Percentiles rank a stretch among this genome's conserved stretches.
phyloP scores from a whole-genome alignment of 2,888 invertebrate genomes.

The Pseudoips prasinana region DNA sequence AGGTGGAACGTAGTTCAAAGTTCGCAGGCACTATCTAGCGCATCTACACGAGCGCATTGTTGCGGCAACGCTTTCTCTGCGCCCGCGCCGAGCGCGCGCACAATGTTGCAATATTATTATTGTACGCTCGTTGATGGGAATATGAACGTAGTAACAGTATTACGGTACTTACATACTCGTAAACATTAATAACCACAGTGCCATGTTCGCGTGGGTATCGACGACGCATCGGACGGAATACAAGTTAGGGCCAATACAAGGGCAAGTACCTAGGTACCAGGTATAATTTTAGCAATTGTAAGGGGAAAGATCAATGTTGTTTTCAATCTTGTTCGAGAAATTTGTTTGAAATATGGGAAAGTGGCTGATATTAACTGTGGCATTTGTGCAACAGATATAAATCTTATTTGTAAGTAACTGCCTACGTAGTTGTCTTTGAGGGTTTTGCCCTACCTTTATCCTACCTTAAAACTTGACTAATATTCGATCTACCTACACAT shows the following conservation, averaged over 20 bases:
- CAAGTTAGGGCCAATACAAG: too few relatives aligned
- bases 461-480: too few relatives aligned
- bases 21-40: constrained; percentile 43
- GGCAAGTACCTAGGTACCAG: too few relatives aligned
- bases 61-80: constrained; percentile 43
- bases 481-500: too few relatives aligned
- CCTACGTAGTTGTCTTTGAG: too few relatives aligned
- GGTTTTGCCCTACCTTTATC: too few relatives aligned
- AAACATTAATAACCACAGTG: constrained; percentile 26
- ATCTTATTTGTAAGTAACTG: too few relatives aligned
- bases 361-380: too few relatives aligned
- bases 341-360: too few relatives aligned
- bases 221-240: neutral
- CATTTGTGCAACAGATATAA: too few relatives aligned
- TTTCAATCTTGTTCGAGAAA: too few relatives aligned
- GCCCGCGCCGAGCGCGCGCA: constrained; percentile 27
- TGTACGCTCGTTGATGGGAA: constrained; percentile 29
- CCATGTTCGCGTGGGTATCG: constrained; percentile 9
- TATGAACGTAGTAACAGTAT: constrained; percentile 30
- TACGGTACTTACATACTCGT: constrained; percentile 16
- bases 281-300: constrained; percentile 1
- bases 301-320: neutral
- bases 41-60: constrained; percentile 45
- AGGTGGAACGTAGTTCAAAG: constrained; percentile 42
- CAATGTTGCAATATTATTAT: constrained; percentile 41